These are phyloP conservation scores for Brachionus koreanus DNA, from an alignment of 1,140 invertebrate species.

Conservation along the genomic window DNA sequence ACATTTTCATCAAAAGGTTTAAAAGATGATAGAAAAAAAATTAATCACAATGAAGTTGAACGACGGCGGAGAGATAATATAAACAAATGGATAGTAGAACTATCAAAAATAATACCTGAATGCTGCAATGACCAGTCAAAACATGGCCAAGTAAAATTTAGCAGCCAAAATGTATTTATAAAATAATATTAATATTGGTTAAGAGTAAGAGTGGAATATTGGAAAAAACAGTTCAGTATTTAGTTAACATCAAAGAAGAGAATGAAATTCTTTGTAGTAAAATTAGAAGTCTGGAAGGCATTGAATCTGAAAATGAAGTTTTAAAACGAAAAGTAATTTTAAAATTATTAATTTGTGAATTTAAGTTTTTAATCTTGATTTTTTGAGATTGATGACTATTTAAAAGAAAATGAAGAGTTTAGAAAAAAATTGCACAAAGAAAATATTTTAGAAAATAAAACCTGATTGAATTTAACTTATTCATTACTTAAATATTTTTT, in stretches of 20 bases:
- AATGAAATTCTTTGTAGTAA: not conserved
- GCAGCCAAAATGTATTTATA: not conserved
- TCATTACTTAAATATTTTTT: not conserved
- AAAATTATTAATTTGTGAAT: not conserved
- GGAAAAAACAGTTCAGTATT: conserved; percentile 38
- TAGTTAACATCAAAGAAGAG: not conserved
- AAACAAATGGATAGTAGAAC: conserved; percentile 87
- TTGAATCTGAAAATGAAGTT: conserved; percentile 4
- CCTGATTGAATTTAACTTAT: not conserved
- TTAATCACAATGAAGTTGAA: conserved; percentile 62
- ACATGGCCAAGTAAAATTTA: conserved; percentile 5
- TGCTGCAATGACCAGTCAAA: conserved; percentile 54
- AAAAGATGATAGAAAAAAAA: not conserved
- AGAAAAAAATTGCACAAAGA: not conserved
- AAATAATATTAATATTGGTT: not conserved
- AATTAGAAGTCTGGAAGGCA: not conserved
- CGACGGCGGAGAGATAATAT: conserved; percentile 75
- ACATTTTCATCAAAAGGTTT: not conserved
- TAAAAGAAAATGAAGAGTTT: conserved; percentile 1
- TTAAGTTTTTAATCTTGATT: not conserved
- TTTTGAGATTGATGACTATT: not conserved
- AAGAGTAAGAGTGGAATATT: conserved; percentile 32
- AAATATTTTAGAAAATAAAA: not conserved
- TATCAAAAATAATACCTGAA: conserved; percentile 71
- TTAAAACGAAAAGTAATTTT: not conserved